phyloP scores from a whole-genome alignment of 2,797 vertebrate genomes.

The Gephyroberyx darwinii region DNA sequence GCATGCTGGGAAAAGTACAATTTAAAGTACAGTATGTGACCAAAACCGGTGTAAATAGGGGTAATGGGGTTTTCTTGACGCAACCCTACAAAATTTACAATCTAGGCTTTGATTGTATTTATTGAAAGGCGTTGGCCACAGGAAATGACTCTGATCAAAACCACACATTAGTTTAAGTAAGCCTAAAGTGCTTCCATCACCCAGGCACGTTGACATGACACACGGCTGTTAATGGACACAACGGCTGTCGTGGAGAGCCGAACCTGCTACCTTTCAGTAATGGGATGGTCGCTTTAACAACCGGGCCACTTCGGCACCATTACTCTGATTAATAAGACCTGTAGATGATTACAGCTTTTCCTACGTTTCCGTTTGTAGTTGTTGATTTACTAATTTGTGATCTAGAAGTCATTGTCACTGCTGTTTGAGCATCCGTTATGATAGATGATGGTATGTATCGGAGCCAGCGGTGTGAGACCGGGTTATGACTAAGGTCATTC shows the following conservation, averaged over 20 bases:
- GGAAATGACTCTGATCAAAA: not conserved
- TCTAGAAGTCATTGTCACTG: conserved; percentile 60
- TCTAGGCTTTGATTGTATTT: not conserved
- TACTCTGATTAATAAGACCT: conserved; percentile 56
- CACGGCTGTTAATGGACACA: conserved; percentile 26
- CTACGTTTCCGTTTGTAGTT: conserved; percentile 63
- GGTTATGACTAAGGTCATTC: conserved; percentile 74
- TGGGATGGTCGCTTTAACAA: conserved; percentile 39
- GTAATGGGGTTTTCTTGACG: too few species aligned
- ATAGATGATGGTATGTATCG: conserved; percentile 58
- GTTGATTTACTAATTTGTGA: conserved; percentile 62
- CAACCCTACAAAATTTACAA: not conserved
- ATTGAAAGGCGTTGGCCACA: not conserved
- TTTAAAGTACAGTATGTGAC: not conserved
- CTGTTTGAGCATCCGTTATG: conserved; percentile 52
- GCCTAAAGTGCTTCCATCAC: not conserved
- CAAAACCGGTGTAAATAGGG: not conserved
- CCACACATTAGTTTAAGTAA: not conserved
- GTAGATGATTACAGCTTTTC: conserved; percentile 65
- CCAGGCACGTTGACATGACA: too few species aligned
- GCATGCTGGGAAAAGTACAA: not conserved
- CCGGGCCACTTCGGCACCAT: conserved; percentile 37
- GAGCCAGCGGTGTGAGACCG: conserved; percentile 65
- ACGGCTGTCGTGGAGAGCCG: conserved; percentile 5
- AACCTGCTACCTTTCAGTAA: conserved; percentile 26